Evolutionary conservation across 1,140 invertebrate genomes (phyloP), one percentile per base, ranked within the genome.

Genomic region (Sarcophaga bullata): DNA sequence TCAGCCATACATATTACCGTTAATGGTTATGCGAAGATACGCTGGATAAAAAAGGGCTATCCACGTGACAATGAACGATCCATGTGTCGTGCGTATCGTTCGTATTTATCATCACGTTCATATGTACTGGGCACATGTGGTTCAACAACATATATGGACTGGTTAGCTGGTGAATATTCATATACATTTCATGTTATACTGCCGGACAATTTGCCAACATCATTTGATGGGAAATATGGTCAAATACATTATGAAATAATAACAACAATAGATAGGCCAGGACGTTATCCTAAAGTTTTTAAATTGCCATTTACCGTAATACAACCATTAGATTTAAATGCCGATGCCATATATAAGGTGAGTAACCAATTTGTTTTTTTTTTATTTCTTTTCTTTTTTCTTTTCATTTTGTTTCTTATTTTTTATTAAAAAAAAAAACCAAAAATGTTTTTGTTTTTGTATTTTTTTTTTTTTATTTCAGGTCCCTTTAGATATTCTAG

Each of bases 231-330:
- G 3, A 93, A 94, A 84, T 93, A 93, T 88, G 95, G 95, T 6
- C 92, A 93, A 86, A 91, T 95, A 82, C 90, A 94, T 62, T 95
- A 95, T 86, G 94, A 92, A 84, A 91, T 95, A 11, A 95, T 95
- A 90, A 95, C 89, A 80, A 88, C 88, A 52, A 90, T 96, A 84
- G 95, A 95, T 88, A 92, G 95, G 76, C 94, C 94, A 68, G 95
- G 94, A 93, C 93, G 93, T 68, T 94, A 94, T 86, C 95, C 95
- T 89, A 93, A 95, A 85, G 93, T 94, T 85, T 92, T 92, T 73
- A 95, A 95, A 91, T 92, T 91, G 86, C 92, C 93, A 46, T 95
- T 96, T 87, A 95, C 94, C 49, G 93, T 96, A 62, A 92, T 95
- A 73, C 92, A 93, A 84, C 92, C 94, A n/a, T 92, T 95, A 81